Base-by-base conservation (phyloP, 2,888 invertebrate genomes). In the Athetis lepigone region DNA sequence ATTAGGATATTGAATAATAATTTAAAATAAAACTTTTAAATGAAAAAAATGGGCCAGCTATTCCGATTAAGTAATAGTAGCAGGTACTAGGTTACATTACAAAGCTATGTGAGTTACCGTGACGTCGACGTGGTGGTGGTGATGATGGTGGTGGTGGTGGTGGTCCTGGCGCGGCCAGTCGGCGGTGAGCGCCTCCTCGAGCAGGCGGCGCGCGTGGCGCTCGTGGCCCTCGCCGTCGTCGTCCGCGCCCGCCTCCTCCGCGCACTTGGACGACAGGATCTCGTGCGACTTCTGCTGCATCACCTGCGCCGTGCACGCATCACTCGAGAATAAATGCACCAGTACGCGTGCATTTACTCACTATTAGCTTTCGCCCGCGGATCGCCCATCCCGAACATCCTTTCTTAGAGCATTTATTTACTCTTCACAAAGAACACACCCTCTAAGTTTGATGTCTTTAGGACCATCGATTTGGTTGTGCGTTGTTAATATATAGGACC, bases 281-380 rank as follows among this genome's bases (percentile, higher is more conserved):
- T 95, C 95, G 85, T 94, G 93, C 21, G 94, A 94, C 84, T 95
- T 95, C 85, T 95, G 95, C 82, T 95, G 95, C 95, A 95, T 95
- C 77, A 95, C 95, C 93, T 94, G 87, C 13, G 46, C 45, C 64
- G 64, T 59, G 61, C 62, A 69, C 70, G 73, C 70, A 77, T 82
- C 78, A 79, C 70, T 77, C 75, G 69, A 79, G 67, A 71, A 78
- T 65, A 59, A 54, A 68, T 62, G 33, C 49, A 23, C 45, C 16
- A 8, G 23, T 40, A 54, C 36, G n/a, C 29, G 45, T 29, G 42
- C 21, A 62, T 64, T 33, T 45, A 62, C 45, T 70, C 19, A 33
- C n/a, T 9, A 13, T 23, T 21, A 23, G n/a, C n/a, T n/a, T n/a
- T n/a, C n/a, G n/a, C n/a, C n/a, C n/a, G n/a, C n/a, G n/a, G n/a